Evolutionary conservation across 2,797 vertebrate species (phyloP).

Genomic region (Pampus argenteus): DNA sequence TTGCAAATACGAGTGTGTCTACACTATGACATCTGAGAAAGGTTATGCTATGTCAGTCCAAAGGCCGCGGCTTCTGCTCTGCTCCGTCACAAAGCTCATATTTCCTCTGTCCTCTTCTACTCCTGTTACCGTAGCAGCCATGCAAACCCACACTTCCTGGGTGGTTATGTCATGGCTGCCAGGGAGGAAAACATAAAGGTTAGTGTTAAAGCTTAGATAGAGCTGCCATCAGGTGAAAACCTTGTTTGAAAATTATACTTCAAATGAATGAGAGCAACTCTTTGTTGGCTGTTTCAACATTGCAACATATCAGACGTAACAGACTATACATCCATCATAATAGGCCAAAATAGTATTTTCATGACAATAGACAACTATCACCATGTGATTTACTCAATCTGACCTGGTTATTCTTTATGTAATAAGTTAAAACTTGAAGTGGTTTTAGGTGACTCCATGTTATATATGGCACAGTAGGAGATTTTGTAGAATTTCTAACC

Average conservation of each 20-base stretch:
- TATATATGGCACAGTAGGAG: constrained; percentile 7
- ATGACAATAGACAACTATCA: not conserved
- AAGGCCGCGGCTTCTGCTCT: constrained; percentile 42
- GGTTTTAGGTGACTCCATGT: constrained; percentile 11
- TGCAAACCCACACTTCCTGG: constrained; percentile 67
- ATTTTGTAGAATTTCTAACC: constrained; percentile 30
- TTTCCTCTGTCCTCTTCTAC: constrained; percentile 75
- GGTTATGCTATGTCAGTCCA: constrained; percentile 70
- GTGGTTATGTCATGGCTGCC: constrained; percentile 70
- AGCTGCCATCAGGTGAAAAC: constrained; percentile 16
- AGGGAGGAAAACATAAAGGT: constrained; percentile 44
- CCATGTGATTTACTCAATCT: constrained; percentile 21
- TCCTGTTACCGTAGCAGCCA: constrained; percentile 78
- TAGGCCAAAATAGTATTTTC: not conserved
- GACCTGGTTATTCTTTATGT: not conserved
- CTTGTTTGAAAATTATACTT: constrained; percentile 21
- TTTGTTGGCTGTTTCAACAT: not conserved
- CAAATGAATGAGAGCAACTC: not conserved
- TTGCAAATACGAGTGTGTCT: constrained; percentile 25
- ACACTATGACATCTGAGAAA: constrained; percentile 67
- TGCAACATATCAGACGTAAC: not conserved
- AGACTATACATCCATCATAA: not conserved
- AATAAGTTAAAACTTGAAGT: constrained; percentile 22
- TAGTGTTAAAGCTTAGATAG: constrained; percentile 17
- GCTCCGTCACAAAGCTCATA: constrained; percentile 67